Evolutionary conservation across 2,113 vertebrate species (phyloP), one percentile per base, ranked within the genome.

Genomic region (Sebastes schlegelii): DNA sequence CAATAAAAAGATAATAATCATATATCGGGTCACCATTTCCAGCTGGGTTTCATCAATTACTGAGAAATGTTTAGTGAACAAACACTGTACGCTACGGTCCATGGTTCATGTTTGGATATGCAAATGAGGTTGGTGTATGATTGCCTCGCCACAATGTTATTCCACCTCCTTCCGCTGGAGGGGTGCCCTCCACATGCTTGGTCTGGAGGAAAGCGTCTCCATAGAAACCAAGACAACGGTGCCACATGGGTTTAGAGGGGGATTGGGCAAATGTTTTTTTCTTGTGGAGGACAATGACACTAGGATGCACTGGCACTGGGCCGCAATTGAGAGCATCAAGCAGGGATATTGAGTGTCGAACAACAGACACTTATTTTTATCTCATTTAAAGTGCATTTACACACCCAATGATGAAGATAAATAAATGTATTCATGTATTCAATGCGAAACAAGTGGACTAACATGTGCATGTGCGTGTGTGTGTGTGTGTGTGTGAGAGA

Each of bases 191-290:
- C 55, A 58, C 88, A 95, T 88, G 92, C 91, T 94, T 93, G 88
- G 90, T 82, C 92, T 81, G 86, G 58, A 86, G 77, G 65, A 88
- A 61, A 88, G 83, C 34, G 84, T 95, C 90, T 90, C 95, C 94
- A 95, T 95, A 90, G 94, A 90, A 94, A 95, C 94, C 64, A 85
- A 89, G 77, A 93, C 93, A 92, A 92, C 75, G 68, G 86, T 88
- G 90, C 85, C 89, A 93, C 94, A 94, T 90, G 85, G 82, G 89
- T 79, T 91, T 74, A 90, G 78, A 75, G 84, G 88, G 62, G 66
- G 80, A 90, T 54, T 82, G 81, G 85, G 82, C 79, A 85, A 88
- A 89, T 79, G 82, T 34, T 10, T 42, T 42, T 87, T 84, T 87
- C 65, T 82, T 74, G 46, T 42, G 78, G 69, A 83, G 89, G 49